A percentile compares a stretch with the other conserved stretches of the same genome.
Evolutionary conservation across 2,888 invertebrate species (phyloP).

Genomic region (Diarsia brunnea): DNA sequence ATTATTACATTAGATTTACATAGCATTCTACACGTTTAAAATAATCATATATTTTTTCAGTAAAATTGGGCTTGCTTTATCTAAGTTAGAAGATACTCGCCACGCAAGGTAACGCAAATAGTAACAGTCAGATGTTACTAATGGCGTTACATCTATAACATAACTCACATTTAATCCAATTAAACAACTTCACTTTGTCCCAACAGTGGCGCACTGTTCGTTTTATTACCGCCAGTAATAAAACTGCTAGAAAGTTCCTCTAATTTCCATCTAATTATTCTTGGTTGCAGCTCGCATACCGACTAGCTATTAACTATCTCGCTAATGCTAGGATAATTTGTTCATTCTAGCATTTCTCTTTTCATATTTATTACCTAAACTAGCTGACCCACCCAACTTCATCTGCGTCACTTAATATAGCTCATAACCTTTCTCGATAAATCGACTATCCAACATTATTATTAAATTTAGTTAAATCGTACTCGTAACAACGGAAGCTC

Average conservation of each 20-base stretch:
- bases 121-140: background rate
- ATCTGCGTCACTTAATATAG: too few species aligned
- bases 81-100: background rate
- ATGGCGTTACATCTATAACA: constrained; percentile 14
- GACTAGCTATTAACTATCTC: constrained; percentile 36
- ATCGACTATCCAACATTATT: too few species aligned
- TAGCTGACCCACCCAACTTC: too few species aligned
- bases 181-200: constrained; percentile 41
- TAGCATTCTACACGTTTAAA: too few species aligned
- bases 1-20: background rate
- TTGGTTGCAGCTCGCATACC: constrained; percentile 25
- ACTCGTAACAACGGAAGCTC: too few species aligned
- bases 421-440: too few species aligned
- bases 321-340: constrained; percentile 31
- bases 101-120: too few species aligned
- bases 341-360: constrained; percentile 26
- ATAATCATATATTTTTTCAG: too few species aligned
- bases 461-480: too few species aligned
- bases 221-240: constrained; percentile 47
- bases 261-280: constrained; percentile 54
- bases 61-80: too few species aligned
- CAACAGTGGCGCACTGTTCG: constrained; percentile 22
- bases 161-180: constrained; percentile 51
- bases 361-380: constrained; percentile 13
- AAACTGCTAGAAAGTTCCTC: constrained; percentile 42